Conservation (phyloP, 2,797 vertebrate genomes). For the Acipenser transmontanus region DNA sequence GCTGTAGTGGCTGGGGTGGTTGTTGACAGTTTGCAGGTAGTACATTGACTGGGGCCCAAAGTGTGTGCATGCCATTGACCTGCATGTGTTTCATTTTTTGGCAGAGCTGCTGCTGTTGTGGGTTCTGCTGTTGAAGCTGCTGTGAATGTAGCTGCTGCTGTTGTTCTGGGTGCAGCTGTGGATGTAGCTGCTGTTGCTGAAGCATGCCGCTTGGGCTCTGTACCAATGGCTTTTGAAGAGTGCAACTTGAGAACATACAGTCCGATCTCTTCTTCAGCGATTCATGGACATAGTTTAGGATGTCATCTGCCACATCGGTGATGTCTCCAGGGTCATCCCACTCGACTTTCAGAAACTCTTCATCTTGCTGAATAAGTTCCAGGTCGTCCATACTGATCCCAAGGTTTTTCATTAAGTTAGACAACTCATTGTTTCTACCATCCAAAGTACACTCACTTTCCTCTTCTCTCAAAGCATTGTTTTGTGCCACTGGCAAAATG, state of each 20-base stretch:
- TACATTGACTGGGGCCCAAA: slow-evolving; percentile 40
- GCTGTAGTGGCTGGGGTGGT: slow-evolving; percentile 39
- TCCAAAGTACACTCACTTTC: slow-evolving; percentile 42
- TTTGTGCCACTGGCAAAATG: slow-evolving; percentile 40
- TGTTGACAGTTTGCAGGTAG: slow-evolving; percentile 40
- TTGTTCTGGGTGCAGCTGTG: neutral
- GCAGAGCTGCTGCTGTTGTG: slow-evolving; percentile 42
- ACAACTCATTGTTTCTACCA: slow-evolving; percentile 59
- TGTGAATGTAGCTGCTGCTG: neutral
- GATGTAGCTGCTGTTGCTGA: no score
- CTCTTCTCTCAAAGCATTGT: slow-evolving; percentile 47
- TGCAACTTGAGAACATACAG: slow-evolving; percentile 41
- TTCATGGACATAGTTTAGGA: slow-evolving; percentile 65
- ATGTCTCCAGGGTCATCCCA: slow-evolving; percentile 52
- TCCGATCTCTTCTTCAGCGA: slow-evolving; percentile 56
- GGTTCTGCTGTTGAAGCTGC: slow-evolving; percentile 7
- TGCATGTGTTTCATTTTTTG: slow-evolving; percentile 63
- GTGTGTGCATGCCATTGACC: slow-evolving; percentile 48
- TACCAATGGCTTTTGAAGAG: slow-evolving; percentile 41
- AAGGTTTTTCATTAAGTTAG: slow-evolving; percentile 65
- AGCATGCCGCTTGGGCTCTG: slow-evolving; percentile 46
- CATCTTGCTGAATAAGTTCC: slow-evolving; percentile 56
- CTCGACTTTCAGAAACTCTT: slow-evolving; percentile 60
- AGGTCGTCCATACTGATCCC: slow-evolving; percentile 63
- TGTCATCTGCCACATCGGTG: slow-evolving; percentile 59